Evolutionary conservation across 92 coral and sea anemone species (phyloP).

Genomic region (Metridium senile): DNA sequence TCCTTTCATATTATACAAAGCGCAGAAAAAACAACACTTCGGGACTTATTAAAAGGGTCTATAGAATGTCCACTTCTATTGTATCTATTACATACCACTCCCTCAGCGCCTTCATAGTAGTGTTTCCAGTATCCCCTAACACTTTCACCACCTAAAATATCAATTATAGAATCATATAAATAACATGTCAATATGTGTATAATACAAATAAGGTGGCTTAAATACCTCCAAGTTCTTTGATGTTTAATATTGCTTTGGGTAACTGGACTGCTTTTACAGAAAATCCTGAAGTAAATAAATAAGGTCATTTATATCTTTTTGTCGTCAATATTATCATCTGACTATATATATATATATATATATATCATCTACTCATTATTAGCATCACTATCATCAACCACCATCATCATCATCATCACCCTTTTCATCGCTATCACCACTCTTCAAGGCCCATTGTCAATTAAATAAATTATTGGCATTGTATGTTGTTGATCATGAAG

Average conservation of each 20-base stretch:
- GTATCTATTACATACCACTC: slow-evolving; percentile 63
- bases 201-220: not conserved
- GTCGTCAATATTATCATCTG: too few species aligned
- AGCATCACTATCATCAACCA: too few species aligned
- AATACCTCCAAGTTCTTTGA: slow-evolving; percentile 99
- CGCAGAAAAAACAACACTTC: too few species aligned
- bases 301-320: not conserved
- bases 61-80: too few species aligned
- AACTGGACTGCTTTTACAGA: slow-evolving; percentile 93
- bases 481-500: too few species aligned
- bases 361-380: too few species aligned
- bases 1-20: too few species aligned
- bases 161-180: not conserved
- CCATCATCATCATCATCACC: too few species aligned
- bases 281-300: slow-evolving; percentile 70
- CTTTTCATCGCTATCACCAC: too few species aligned
- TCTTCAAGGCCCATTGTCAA: too few species aligned
- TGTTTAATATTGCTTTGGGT: slow-evolving; percentile 80
- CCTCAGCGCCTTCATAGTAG: slow-evolving; percentile 83
- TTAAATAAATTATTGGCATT: too few species aligned
- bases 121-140: slow-evolving; percentile 95
- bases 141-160: slow-evolving; percentile 66
- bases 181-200: not conserved
- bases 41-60: not conserved
- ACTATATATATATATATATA: too few species aligned